phyloP scores from a whole-genome alignment of 2,888 invertebrate genomes.

The Eupithecia exiguata region DNA sequence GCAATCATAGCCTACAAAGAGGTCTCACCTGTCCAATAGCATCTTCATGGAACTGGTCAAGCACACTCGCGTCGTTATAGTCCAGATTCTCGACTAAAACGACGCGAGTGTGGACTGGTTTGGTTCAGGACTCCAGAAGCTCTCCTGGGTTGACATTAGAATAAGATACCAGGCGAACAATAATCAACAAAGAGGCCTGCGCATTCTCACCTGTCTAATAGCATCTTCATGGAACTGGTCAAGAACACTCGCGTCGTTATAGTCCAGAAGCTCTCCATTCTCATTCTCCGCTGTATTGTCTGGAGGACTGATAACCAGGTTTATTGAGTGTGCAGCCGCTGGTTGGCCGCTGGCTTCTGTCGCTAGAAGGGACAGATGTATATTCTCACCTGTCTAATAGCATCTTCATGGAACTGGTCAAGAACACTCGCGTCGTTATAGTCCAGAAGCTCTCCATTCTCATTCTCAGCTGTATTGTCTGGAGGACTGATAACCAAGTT shows the following conservation, averaged over 20 bases:
- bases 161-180: conserved; percentile 9
- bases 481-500: conserved; percentile 64
- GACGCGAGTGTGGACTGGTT: no score
- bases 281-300: conserved; percentile 66
- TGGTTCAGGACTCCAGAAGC: conserved; percentile 57
- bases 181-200: neutral
- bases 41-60: conserved; percentile 91
- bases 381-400: conserved; percentile 85
- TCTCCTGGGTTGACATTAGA: conserved; percentile 60
- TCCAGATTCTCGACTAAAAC: conserved; percentile 51
- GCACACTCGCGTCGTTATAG: conserved; percentile 82
- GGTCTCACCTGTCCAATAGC: conserved; percentile 86
- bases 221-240: conserved; percentile 92
- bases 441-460: conserved; percentile 83
- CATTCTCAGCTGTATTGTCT: conserved; percentile 63
- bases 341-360: conserved; percentile 77
- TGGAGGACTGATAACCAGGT: conserved; percentile 62
- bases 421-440: conserved; percentile 85
- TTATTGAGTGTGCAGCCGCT: conserved; percentile 56
- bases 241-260: conserved; percentile 84
- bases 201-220: conserved; percentile 83
- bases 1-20: neutral
- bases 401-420: conserved; percentile 91
- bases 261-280: conserved; percentile 83
- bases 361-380: no score